These are phyloP conservation scores for Pinna nobilis DNA, from an alignment of 1,140 invertebrate genomes.

Conservation along the genomic window DNA sequence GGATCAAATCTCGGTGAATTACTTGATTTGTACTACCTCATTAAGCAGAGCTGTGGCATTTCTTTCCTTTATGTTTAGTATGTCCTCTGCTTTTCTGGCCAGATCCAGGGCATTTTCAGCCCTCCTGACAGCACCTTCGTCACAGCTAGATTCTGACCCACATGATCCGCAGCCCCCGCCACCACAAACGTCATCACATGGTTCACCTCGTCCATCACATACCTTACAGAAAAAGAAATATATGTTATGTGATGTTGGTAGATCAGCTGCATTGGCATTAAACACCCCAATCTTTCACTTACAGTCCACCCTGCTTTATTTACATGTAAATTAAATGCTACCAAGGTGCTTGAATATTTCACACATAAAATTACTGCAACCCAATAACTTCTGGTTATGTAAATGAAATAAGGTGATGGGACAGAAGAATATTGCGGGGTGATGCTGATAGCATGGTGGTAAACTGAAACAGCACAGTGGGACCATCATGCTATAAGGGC, in stretches of 20 bases:
- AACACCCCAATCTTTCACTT: too few relatives aligned
- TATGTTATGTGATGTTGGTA: neutral
- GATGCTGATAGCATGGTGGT: too few relatives aligned
- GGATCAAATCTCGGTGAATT: neutral
- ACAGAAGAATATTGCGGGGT: too few relatives aligned
- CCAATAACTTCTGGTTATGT: too few relatives aligned
- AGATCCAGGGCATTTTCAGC: slow-evolving; percentile 89
- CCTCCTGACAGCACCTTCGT: slow-evolving; percentile 89
- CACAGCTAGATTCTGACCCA: slow-evolving; percentile 89
- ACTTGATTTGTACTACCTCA: slow-evolving; percentile 57
- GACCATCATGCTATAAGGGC: too few relatives aligned
- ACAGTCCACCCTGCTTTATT: too few relatives aligned
- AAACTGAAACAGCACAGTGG: too few relatives aligned
- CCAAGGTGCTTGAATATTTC: too few relatives aligned
- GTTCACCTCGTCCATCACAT: slow-evolving; percentile 88
- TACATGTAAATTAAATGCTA: too few relatives aligned
- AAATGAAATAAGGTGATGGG: too few relatives aligned
- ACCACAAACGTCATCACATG: slow-evolving; percentile 93
- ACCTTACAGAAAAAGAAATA: slow-evolving; percentile 77
- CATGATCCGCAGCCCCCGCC: slow-evolving; percentile 93
- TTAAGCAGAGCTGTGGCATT: slow-evolving; percentile 82
- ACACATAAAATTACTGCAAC: too few relatives aligned
- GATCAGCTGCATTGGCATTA: neutral
- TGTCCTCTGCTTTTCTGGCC: slow-evolving; percentile 87
- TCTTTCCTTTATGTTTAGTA: slow-evolving; percentile 87